Conservation (phyloP, 2,888 invertebrate genomes). For the Lycocerus yunnanus region DNA sequence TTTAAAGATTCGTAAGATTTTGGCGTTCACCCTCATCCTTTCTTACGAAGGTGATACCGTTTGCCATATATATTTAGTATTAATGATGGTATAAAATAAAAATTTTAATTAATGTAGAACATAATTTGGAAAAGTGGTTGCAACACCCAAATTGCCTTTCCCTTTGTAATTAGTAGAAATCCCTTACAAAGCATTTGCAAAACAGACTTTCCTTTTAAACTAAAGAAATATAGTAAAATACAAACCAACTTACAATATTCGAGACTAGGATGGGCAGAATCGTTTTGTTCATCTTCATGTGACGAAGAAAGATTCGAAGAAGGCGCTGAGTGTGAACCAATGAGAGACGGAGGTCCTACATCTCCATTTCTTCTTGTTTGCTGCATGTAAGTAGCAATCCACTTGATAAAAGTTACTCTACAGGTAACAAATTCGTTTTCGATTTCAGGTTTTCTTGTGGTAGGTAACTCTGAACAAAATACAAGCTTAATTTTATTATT, state of each 20-base stretch:
- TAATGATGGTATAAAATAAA: no score
- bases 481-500: neutral
- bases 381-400: slow-evolving; percentile 85
- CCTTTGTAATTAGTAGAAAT: no score
- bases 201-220: neutral
- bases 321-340: slow-evolving; percentile 29
- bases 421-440: slow-evolving; percentile 72
- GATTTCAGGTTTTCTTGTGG: slow-evolving; percentile 71
- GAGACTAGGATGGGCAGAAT: slow-evolving; percentile 64
- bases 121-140: no score
- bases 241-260: slow-evolving; percentile 60
- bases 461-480: slow-evolving; percentile 67
- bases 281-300: slow-evolving; percentile 58
- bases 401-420: slow-evolving; percentile 85
- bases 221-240: neutral
- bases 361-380: slow-evolving; percentile 67
- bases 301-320: slow-evolving; percentile 48
- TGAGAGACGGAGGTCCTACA: slow-evolving; percentile 48
- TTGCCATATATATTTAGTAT: no score
- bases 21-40: no score
- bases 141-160: no score
- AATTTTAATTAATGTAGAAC: no score
- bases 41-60: no score
- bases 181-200: no score
- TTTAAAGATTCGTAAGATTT: no score